Evolutionary conservation across 2,888 invertebrate genomes (phyloP).

Genomic region (Lapara coniferarum): DNA sequence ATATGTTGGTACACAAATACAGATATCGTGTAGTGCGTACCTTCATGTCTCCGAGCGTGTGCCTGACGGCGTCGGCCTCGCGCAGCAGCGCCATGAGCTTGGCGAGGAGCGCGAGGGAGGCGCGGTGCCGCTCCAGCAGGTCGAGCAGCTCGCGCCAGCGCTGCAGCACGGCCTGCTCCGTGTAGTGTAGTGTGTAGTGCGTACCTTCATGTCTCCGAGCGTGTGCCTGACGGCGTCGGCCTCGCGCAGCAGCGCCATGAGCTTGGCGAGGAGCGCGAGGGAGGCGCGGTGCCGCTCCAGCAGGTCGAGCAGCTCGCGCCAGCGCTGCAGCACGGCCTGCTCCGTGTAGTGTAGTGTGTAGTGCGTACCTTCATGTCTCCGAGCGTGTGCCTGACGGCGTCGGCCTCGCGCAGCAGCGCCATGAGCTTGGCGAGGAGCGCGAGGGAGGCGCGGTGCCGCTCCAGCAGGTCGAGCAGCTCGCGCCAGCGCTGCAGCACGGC

Average conservation of each 20-base stretch:
- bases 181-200: too few relatives aligned
- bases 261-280: slow-evolving; percentile 89
- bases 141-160: slow-evolving; percentile 94
- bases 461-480: slow-evolving; percentile 91
- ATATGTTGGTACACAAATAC: too few relatives aligned
- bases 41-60: slow-evolving; percentile 93
- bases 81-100: slow-evolving; percentile 94
- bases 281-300: slow-evolving; percentile 92
- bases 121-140: slow-evolving; percentile 91
- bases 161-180: slow-evolving; percentile 90
- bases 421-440: slow-evolving; percentile 92
- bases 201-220: slow-evolving; percentile 91
- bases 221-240: slow-evolving; percentile 94
- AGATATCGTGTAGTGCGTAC: slow-evolving; percentile 60
- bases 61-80: slow-evolving; percentile 95
- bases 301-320: slow-evolving; percentile 92
- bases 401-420: slow-evolving; percentile 95
- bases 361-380: slow-evolving; percentile 90
- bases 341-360: too few relatives aligned
- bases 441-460: slow-evolving; percentile 90
- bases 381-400: slow-evolving; percentile 93
- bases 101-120: slow-evolving; percentile 90
- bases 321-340: slow-evolving; percentile 91
- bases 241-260: slow-evolving; percentile 95
- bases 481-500: slow-evolving; percentile 95